A percentile compares a stretch with the other conserved stretches of the same genome.
phyloP scores from a whole-genome alignment of 2,113 vertebrate genomes.

The Myodes glareolus region DNA sequence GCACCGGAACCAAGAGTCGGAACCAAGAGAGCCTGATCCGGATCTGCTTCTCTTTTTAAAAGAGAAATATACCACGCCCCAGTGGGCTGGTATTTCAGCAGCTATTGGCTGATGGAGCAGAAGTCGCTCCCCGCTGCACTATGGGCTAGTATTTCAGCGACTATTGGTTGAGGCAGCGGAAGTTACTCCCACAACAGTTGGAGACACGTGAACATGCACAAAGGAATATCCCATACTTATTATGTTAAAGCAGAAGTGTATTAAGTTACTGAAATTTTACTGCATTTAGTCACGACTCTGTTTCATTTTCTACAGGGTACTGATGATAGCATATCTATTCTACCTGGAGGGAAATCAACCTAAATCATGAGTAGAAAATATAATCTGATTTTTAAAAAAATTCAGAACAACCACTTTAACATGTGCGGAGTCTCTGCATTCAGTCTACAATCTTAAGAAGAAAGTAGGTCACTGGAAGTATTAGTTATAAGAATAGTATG shows the following conservation, averaged over 20 bases:
- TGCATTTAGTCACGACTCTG: neutral
- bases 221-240: neutral
- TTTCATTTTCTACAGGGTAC: neutral
- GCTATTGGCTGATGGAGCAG: too few relatives aligned
- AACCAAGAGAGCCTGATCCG: too few relatives aligned
- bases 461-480: constrained; percentile 41
- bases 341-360: neutral
- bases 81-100: too few relatives aligned
- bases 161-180: too few relatives aligned
- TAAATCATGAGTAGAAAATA: constrained; percentile 18
- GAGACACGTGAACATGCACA: neutral
- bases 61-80: too few relatives aligned
- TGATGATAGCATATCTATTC: neutral
- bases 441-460: neutral
- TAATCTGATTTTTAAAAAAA: constrained; percentile 14
- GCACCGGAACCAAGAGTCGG: too few relatives aligned
- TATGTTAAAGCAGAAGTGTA: neutral
- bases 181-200: too few relatives aligned
- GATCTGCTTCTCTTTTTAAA: too few relatives aligned
- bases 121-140: too few relatives aligned
- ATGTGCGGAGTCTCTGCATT: neutral
- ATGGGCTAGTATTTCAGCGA: too few relatives aligned
- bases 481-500: constrained; percentile 19
- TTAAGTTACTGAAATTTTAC: neutral
- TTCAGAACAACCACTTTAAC: constrained; percentile 19